Conservation (phyloP, 2,797 vertebrate species). For the Pelochelys cantorii region DNA sequence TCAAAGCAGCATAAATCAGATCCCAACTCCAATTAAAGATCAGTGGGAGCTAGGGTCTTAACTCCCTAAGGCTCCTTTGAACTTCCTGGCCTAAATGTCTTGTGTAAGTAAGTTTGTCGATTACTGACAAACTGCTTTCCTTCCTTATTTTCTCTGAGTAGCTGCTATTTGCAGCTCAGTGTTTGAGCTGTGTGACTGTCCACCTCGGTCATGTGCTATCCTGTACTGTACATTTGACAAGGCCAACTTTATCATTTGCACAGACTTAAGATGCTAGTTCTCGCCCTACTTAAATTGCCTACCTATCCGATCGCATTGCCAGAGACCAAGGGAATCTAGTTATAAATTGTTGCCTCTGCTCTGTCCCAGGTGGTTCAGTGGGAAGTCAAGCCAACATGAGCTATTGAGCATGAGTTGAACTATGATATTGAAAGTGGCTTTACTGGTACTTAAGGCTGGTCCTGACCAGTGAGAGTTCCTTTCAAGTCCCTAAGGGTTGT, state of each 20-base stretch:
- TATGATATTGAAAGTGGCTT: neutral
- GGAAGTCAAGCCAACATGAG: neutral
- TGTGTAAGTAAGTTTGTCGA: neutral
- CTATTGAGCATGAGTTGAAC: neutral
- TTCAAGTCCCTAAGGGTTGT: neutral
- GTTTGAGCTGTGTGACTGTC: rapidly evolving
- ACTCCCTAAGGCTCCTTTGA: neutral
- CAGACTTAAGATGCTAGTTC: neutral
- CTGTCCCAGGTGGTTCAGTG: neutral
- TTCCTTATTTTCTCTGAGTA: neutral
- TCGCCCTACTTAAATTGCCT: neutral
- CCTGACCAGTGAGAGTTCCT: neutral
- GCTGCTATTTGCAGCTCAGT: neutral
- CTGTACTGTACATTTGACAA: neutral
- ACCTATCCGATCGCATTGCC: rapidly evolving
- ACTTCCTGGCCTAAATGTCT: rapidly evolving
- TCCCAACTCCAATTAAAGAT: neutral
- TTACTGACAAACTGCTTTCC: neutral
- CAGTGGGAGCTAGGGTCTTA: rapidly evolving
- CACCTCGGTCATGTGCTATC: rapidly evolving
- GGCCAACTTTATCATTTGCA: rapidly evolving
- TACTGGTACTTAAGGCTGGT: neutral
- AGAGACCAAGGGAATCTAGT: neutral
- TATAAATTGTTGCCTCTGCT: neutral
- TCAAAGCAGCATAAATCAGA: neutral